Conservation (phyloP, 35 echinoderm and acorn worm genomes). For the Heliocidaris erythrogramma region DNA sequence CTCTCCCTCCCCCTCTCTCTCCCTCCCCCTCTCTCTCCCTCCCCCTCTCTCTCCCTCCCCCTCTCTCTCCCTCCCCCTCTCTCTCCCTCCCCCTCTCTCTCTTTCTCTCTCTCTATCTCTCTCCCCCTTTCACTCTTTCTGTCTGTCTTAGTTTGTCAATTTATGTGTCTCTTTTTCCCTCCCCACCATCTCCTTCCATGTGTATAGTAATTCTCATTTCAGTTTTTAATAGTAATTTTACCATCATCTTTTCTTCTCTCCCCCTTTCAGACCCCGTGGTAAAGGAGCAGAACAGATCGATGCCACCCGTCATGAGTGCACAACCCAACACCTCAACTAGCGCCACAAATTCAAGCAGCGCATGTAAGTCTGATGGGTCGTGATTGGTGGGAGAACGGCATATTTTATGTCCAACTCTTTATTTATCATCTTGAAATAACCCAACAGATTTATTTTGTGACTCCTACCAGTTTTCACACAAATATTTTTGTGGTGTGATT, state of each 20-base stretch:
- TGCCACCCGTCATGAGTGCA: conserved; percentile 74
- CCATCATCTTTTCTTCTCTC: neutral
- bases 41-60: too few species aligned
- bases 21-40: too few species aligned
- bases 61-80: too few species aligned
- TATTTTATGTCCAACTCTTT: neutral
- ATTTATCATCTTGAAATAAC: neutral
- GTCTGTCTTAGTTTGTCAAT: too few species aligned
- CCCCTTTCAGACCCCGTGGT: conserved; percentile 80
- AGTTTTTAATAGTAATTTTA: too few species aligned
- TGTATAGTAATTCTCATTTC: too few species aligned
- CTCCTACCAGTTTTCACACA: neutral
- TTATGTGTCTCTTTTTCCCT: too few species aligned
- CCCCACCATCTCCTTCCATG: too few species aligned
- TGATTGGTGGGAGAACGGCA: neutral
- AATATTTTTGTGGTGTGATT: neutral
- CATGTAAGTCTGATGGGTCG: neutral
- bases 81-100: too few species aligned
- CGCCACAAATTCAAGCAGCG: conserved; percentile 72
- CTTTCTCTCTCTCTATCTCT: too few species aligned
- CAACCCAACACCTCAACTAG: conserved; percentile 45
- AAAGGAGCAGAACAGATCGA: conserved; percentile 87
- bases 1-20: neutral
- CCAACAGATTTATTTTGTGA: neutral
- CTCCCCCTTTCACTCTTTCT: too few species aligned